Evolutionary conservation across 1,140 invertebrate species (phyloP).

Genomic region (Mylabris phalerata): DNA sequence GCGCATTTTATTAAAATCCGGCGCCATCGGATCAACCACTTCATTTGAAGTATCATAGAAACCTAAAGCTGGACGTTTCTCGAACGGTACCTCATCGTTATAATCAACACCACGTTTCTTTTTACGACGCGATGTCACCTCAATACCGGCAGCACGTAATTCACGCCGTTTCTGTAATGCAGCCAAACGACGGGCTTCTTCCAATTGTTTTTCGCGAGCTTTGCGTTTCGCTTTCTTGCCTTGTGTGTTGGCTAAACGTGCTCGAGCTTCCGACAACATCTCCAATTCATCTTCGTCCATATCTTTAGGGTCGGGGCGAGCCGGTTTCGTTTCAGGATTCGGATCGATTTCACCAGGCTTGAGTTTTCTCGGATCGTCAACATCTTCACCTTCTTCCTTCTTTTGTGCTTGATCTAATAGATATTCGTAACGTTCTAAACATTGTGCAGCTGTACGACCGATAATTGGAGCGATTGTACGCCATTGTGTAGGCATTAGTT

Average conservation of each 20-base stretch:
- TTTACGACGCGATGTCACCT: slow-evolving; percentile 63
- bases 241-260: slow-evolving; percentile 96
- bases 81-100: slow-evolving; percentile 96
- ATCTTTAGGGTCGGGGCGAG: slow-evolving; percentile 97
- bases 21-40: slow-evolving; percentile 76
- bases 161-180: slow-evolving; percentile 95
- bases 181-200: slow-evolving; percentile 93
- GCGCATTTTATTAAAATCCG: slow-evolving; percentile 81
- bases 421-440: slow-evolving; percentile 95
- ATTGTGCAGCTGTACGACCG: slow-evolving; percentile 96
- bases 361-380: slow-evolving; percentile 91
- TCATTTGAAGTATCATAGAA: slow-evolving; percentile 94
- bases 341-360: slow-evolving; percentile 99
- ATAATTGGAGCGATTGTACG: slow-evolving; percentile 98
- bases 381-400: slow-evolving; percentile 91
- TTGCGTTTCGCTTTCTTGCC: slow-evolving; percentile 99
- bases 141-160: slow-evolving; percentile 95
- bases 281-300: slow-evolving; percentile 99
- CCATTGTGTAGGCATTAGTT: slow-evolving; percentile 99
- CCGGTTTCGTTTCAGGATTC: slow-evolving; percentile 99
- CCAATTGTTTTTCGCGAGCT: slow-evolving; percentile 96
- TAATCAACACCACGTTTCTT: slow-evolving; percentile 92
- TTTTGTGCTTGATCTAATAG: slow-evolving; percentile 98
- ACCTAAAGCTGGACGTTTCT: slow-evolving; percentile 83
- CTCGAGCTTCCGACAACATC: slow-evolving; percentile 98